Evolutionary conservation across 2,113 vertebrate species (phyloP).

Genomic region (Leiothrix lutea): DNA sequence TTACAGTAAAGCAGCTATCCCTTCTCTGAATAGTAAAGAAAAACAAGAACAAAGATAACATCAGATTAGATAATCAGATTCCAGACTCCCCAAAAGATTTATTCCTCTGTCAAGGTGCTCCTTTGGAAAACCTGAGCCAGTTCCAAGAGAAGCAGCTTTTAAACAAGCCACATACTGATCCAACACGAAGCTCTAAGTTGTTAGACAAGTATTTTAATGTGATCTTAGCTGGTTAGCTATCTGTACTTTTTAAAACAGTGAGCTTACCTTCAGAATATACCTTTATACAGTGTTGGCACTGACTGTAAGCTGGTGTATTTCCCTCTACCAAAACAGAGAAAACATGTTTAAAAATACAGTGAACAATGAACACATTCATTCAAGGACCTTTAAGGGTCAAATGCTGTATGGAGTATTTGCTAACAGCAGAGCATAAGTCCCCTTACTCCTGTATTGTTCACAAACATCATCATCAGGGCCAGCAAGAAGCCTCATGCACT

Average conservation of each 20-base stretch:
- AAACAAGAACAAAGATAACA: background rate
- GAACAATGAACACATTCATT: background rate
- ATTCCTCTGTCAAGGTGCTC: background rate
- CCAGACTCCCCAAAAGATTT: background rate
- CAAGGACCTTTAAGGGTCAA: background rate
- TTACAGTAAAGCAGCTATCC: background rate
- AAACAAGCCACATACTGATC: background rate
- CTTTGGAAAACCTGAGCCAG: background rate
- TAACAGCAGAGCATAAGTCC: background rate
- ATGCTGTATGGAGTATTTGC: background rate
- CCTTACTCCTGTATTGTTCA: background rate
- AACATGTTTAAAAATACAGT: background rate
- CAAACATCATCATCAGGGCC: background rate
- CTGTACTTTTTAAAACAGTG: background rate
- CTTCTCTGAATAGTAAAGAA: background rate
- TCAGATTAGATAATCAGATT: background rate
- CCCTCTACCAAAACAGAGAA: background rate
- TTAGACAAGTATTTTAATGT: background rate
- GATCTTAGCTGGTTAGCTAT: background rate
- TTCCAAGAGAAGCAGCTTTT: background rate
- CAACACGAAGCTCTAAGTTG: background rate
- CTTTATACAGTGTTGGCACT: background rate
- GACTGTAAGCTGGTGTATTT: background rate
- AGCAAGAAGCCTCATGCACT: rapidly evolving
- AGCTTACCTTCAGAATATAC: background rate